Conservation (phyloP, 2,888 invertebrate genomes). For the Malthinus seriepunctatus region DNA sequence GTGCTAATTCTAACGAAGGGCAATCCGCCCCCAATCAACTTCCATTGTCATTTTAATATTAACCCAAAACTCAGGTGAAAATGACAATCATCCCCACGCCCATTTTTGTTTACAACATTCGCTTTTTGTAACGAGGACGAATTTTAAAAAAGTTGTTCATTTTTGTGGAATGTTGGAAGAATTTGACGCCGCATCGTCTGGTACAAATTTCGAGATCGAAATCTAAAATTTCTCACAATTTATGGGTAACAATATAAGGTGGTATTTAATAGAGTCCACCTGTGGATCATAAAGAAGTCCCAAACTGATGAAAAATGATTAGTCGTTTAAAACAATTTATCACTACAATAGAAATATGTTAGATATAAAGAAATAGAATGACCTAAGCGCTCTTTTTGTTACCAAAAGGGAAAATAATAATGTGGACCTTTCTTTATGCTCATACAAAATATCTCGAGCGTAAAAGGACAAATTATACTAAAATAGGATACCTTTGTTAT, state of each 20-base stretch:
- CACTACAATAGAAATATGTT: conserved; percentile 33
- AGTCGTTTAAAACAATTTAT: conserved; percentile 39
- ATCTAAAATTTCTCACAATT: conserved; percentile 19
- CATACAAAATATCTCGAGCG: conserved; percentile 14
- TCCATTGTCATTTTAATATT: conserved; percentile 48
- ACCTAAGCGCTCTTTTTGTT: conserved; percentile 12
- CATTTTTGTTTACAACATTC: conserved; percentile 7
- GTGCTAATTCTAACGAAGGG: conserved; percentile 27
- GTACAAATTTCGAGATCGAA: conserved; percentile 17
- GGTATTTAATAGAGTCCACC: conserved; percentile 15
- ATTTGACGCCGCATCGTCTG: conserved; percentile 33
- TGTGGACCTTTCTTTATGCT: conserved; percentile 1
- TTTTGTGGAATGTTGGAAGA: conserved; percentile 11
- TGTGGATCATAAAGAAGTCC: conserved; percentile 19
- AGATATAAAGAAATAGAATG: conserved; percentile 27
- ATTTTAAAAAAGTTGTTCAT: background rate
- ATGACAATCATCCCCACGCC: conserved; percentile 35
- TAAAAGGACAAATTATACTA: conserved; percentile 14
- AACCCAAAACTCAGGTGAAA: conserved; percentile 43
- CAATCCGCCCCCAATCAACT: conserved; percentile 45
- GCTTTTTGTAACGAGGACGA: background rate
- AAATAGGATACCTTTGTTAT: background rate
- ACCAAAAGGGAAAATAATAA: conserved; percentile 8
- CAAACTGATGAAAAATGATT: conserved; percentile 24
- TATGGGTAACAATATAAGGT: conserved; percentile 15